These are phyloP conservation scores for Onchidella celtica DNA, from an alignment of 2,888 invertebrate genomes.

Conservation along the genomic window DNA sequence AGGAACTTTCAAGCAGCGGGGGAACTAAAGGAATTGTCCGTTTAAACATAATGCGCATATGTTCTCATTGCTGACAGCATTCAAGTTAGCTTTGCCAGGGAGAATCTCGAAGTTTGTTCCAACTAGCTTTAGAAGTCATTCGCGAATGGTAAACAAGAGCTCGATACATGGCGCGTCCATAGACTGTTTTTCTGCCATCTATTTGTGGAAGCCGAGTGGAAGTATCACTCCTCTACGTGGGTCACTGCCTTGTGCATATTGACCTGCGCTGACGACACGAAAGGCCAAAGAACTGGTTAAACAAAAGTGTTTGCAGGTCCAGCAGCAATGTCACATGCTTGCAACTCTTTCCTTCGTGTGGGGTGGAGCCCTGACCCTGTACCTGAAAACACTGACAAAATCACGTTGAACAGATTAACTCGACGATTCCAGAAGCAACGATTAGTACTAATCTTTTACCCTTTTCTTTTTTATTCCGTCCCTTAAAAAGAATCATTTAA, in stretches of 20 bases:
- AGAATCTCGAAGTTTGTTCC: background rate
- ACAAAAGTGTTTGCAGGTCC: background rate
- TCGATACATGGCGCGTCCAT: background rate
- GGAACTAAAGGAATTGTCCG: too few species aligned
- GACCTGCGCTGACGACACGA: background rate
- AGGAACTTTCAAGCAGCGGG: too few species aligned
- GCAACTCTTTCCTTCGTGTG: background rate
- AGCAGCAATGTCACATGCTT: background rate
- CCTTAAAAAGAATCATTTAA: too few species aligned
- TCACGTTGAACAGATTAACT: too few species aligned
- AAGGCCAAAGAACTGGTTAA: background rate
- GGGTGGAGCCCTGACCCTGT: too few species aligned
- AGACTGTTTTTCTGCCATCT: background rate
- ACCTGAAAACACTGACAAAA: too few species aligned
- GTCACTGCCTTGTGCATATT: background rate
- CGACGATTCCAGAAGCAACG: too few species aligned
- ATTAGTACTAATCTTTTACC: too few species aligned
- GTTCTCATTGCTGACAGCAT: background rate
- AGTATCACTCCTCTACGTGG: background rate
- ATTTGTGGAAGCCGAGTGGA: background rate
- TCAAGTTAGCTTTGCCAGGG: background rate
- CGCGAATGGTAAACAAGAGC: background rate
- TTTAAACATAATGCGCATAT: too few species aligned
- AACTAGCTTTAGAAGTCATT: background rate
- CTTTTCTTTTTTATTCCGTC: too few species aligned